phyloP scores from a whole-genome alignment of 2,797 vertebrate species.

The Cossypha caffra region DNA sequence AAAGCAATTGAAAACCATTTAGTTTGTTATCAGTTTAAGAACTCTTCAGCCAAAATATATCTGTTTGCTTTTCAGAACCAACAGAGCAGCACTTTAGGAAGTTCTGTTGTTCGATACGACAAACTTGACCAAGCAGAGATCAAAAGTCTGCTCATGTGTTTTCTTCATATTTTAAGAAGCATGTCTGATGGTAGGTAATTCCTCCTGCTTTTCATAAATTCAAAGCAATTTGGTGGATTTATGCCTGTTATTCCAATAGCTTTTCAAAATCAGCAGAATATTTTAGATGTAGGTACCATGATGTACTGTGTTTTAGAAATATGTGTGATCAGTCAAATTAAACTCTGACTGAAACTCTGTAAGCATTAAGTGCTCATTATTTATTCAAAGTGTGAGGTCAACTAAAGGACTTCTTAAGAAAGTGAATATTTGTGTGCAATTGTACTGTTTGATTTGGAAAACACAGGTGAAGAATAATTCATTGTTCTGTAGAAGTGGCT shows the following conservation, averaged over 20 bases:
- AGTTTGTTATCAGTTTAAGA: neutral
- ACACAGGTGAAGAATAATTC: neutral
- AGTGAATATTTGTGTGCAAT: neutral
- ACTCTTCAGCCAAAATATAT: neutral
- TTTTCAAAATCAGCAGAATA: neutral
- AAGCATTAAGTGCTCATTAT: neutral
- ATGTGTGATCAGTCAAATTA: neutral
- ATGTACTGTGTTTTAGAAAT: neutral
- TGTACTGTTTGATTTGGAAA: neutral
- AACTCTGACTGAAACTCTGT: neutral
- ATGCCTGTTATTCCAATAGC: neutral
- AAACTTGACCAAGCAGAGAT: slow-evolving; percentile 95
- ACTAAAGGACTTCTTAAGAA: neutral
- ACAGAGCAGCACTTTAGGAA: slow-evolving; percentile 82
- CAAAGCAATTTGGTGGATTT: neutral
- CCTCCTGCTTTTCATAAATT: neutral
- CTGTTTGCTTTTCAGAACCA: slow-evolving; percentile 81
- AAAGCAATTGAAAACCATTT: neutral
- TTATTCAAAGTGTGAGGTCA: neutral
- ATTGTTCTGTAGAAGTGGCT: neutral
- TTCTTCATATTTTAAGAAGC: slow-evolving; percentile 94
- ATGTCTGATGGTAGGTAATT: slow-evolving; percentile 93
- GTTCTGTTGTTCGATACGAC: slow-evolving; percentile 88
- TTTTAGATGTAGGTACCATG: neutral
- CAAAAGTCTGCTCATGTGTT: slow-evolving; percentile 95